Base-by-base conservation (phyloP, 2,888 invertebrate species). In the Coleophora deauratella region DNA sequence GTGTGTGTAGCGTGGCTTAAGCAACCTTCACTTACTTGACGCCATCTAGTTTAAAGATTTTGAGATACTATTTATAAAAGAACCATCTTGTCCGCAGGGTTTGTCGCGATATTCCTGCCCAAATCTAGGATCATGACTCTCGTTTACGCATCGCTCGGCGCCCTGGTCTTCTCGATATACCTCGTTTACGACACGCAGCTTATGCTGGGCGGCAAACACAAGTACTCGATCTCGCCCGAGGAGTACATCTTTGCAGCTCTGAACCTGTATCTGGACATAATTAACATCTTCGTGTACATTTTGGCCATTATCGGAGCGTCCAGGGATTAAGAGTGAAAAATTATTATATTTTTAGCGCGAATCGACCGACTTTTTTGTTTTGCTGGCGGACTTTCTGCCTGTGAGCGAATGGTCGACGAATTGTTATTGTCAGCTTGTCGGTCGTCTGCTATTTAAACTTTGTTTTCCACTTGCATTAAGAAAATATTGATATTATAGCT, bases 191-290 rank as follows among this genome's bases (percentile, higher is more conserved):
- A 97, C 78, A 97, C 96, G 0, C 97, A 97, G 76, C 67, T 92
- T 52, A 96, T 97, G 94, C 87, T 97, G 72, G 97, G 96, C 4
- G 96, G 96, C 10, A 91, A 91, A 32, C 97, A 98, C 84, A 95
- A 94, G 74, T 95, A 93, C 78, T 88, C 93, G 40, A 89, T 97
- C 50, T 95, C 96, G 1, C 97, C 97, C 0, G 97, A 97, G 72
- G 97, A 97, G 63, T 97, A 97, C 72, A 93, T 97, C 56, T 97
- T 97, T 68, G 97, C 96, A 0, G 94, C 97, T 0, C 88, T 97
- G 38, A 97, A 93, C 72, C 87, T 97, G 0, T 97, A 97, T 61
- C 75, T 97, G 56, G 97, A 97, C 69, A 90, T 97, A 50, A 85
- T 97, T 57, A 95, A 97, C 70, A 93, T 97, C 57, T 97, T 97